Evolutionary conservation across 1,140 invertebrate genomes (phyloP).

Genomic region (Contarinia nasturtii): DNA sequence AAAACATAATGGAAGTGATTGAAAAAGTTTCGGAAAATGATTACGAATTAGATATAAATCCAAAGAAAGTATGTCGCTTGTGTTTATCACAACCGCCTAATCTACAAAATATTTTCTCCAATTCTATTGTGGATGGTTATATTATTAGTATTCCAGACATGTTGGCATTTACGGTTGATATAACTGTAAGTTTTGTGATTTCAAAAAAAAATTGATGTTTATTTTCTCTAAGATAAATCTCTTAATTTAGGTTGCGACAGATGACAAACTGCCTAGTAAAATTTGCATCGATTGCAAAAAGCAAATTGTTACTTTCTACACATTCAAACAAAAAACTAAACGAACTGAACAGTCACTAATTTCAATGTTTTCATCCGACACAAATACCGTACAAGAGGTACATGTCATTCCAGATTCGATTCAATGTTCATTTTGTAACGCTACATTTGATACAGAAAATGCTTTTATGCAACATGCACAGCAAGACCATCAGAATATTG

Average conservation of each 20-base stretch:
- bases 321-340: constrained; percentile 1
- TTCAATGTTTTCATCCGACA: not conserved
- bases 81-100: not conserved
- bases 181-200: not conserved
- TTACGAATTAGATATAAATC: not conserved
- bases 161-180: not conserved
- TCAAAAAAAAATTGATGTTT: not conserved
- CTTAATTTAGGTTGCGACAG: not conserved
- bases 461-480: no score
- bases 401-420: no score
- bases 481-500: no score
- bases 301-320: not conserved
- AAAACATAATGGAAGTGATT: no score
- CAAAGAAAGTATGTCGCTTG: not conserved
- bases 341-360: not conserved
- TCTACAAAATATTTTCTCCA: not conserved
- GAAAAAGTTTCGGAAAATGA: no score
- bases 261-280: not conserved
- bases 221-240: not conserved
- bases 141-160: not conserved
- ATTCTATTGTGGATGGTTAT: constrained; percentile 1
- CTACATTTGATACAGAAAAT: no score
- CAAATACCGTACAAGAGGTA: no score
- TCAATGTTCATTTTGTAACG: no score
- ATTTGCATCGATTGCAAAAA: constrained; percentile 1